phyloP scores from a whole-genome alignment of 1,140 invertebrate species.

The Dendroctonus ponderosae region DNA sequence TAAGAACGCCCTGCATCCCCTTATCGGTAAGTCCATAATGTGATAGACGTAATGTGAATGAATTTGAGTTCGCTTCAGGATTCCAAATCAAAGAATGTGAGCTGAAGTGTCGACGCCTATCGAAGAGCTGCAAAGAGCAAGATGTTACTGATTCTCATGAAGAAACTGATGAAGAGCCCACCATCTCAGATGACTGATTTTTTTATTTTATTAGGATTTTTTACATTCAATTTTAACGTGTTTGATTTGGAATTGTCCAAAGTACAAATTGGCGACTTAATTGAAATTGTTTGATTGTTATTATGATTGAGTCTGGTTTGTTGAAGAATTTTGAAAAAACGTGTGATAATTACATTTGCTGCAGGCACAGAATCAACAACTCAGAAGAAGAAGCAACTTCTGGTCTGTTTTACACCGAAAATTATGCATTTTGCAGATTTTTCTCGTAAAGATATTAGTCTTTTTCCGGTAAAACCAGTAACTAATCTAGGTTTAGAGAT shows the following conservation, averaged over 20 bases:
- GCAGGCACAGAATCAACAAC: neutral
- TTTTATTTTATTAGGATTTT: constrained; percentile 9
- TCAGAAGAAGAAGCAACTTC: neutral
- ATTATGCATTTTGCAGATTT: neutral
- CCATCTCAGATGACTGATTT: constrained; percentile 38
- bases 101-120: constrained; percentile 36
- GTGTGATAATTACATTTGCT: neutral
- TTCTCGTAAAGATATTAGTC: neutral
- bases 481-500: no score
- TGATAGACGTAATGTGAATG: neutral
- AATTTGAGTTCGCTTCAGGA: constrained; percentile 28
- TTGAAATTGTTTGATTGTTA: constrained; percentile 10
- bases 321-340: neutral
- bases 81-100: constrained; percentile 57
- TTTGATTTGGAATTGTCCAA: constrained; percentile 7
- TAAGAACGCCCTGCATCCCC: constrained; percentile 66
- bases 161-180: constrained; percentile 46
- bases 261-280: constrained; percentile 31
- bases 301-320: neutral
- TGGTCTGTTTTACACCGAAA: neutral
- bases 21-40: constrained; percentile 55
- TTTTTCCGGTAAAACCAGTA: no score
- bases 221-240: constrained; percentile 14
- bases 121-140: constrained; percentile 32
- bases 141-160: constrained; percentile 35